Evolutionary conservation across 2,888 invertebrate species (phyloP).

Genomic region (Branchipolynoe longqiensis): DNA sequence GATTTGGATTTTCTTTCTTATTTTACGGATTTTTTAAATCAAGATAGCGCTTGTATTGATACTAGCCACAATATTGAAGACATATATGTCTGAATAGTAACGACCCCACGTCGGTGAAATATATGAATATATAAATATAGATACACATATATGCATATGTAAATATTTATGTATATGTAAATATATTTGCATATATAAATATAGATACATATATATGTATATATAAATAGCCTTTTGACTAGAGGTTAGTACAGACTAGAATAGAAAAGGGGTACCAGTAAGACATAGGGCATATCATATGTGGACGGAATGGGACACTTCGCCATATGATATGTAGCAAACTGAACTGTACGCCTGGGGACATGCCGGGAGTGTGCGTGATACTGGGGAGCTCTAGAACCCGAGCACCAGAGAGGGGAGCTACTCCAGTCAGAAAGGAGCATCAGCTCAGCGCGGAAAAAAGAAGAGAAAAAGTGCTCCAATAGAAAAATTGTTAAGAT

Average conservation of each 20-base stretch:
- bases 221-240: too few relatives aligned
- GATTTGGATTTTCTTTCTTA: too few relatives aligned
- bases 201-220: not conserved
- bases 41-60: too few relatives aligned
- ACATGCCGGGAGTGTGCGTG: slow-evolving; percentile 18
- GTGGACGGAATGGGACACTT: not conserved
- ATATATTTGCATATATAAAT: too few relatives aligned
- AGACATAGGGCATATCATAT: slow-evolving; percentile 42
- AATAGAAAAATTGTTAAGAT: not conserved
- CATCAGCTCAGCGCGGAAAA: not conserved
- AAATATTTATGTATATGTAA: not conserved
- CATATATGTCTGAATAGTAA: not conserved
- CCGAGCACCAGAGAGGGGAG: not conserved
- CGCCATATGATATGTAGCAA: slow-evolving; percentile 31
- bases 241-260: slow-evolving; percentile 22
- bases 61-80: too few relatives aligned
- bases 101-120: not conserved
- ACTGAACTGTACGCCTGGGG: not conserved
- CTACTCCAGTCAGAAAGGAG: slow-evolving; percentile 23
- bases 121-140: not conserved
- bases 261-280: slow-evolving; percentile 15
- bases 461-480: slow-evolving; percentile 13
- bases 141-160: not conserved
- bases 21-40: too few relatives aligned
- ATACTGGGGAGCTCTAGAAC: not conserved